Evolutionary conservation across 1,140 invertebrate species (phyloP), one percentile per base, ranked within the genome.

Genomic region (Drosophila sp.): DNA sequence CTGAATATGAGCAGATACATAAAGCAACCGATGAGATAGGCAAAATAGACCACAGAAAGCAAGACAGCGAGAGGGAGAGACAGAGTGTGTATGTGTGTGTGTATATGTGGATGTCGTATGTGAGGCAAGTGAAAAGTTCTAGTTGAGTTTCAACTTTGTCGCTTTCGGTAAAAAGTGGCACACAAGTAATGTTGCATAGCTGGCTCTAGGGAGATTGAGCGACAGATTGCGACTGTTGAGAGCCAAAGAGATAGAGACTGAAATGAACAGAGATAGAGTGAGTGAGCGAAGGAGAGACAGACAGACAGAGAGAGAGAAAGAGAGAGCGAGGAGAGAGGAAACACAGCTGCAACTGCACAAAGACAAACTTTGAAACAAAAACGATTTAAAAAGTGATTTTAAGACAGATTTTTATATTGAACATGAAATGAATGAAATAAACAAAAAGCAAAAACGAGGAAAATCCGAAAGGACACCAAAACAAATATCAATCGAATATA

Each of bases 331-430:
- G 4, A n/a, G n/a, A 21, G 16, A 13, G 16, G 11, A 36, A 32
- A 16, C 34, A 21, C 50, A 61, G 58, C 58, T 14, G 38, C 34
- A 57, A 50, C 34, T 56, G 59, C 67, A 64, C 43, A 32, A 32
- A 56, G 64, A 45, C 45, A 61, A 50, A 80, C 64, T 84, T 84
- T 86, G 59, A 65, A 84, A 84, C 81, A 84, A 84, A 84, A 84
- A 81, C 81, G 81, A 84, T 84, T 84, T 84, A 75, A 87, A 84
- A 84, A 84, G 81, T 79, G 71, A 84, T 84, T 78, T 78, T 65
- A 70, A 84, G 75, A 87, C 74, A 81, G 74, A 77, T 84, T 87
- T 75, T 51, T 65, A 65, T 65, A 72, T 66, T 46, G 69, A 72
- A 72, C 69, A 66, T 18, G 62, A 51, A 66, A 64, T 57, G 36